These are phyloP conservation scores for Alauda arvensis DNA, from an alignment of 2,797 vertebrate genomes.

Conservation along the genomic window DNA sequence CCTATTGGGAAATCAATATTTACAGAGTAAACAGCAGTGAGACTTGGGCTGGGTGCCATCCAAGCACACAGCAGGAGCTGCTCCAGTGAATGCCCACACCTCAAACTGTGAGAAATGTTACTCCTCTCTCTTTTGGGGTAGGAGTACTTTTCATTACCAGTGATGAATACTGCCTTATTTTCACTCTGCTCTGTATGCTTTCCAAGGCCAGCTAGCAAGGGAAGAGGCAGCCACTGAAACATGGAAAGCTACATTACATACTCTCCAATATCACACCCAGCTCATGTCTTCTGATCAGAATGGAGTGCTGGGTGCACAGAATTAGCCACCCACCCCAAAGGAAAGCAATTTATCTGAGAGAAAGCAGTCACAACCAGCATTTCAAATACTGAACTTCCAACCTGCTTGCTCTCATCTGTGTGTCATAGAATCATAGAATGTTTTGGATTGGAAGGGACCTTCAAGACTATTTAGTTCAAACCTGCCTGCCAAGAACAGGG, in stretches of 20 bases:
- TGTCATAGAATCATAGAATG: not conserved
- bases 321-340: not conserved
- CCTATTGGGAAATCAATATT: constrained; percentile 26
- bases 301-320: not conserved
- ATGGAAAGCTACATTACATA: not conserved
- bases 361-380: not conserved
- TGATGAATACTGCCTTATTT: not conserved
- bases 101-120: not conserved
- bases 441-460: not conserved
- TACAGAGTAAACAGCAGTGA: not conserved
- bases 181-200: not conserved
- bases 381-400: not conserved
- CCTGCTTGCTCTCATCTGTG: not conserved
- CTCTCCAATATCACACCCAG: not conserved
- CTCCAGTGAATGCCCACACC: not conserved
- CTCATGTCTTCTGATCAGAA: not conserved
- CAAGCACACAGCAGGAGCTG: not conserved
- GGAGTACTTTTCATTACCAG: not conserved
- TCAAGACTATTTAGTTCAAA: not conserved
- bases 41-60: not conserved
- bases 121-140: not conserved
- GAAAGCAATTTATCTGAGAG: not conserved
- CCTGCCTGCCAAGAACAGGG: not conserved
- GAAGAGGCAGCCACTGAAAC: not conserved
- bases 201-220: not conserved